Evolutionary conservation across 2,113 vertebrate species (phyloP), one percentile per base, ranked within the genome.

Genomic region (Argyrosomus japonicus): DNA sequence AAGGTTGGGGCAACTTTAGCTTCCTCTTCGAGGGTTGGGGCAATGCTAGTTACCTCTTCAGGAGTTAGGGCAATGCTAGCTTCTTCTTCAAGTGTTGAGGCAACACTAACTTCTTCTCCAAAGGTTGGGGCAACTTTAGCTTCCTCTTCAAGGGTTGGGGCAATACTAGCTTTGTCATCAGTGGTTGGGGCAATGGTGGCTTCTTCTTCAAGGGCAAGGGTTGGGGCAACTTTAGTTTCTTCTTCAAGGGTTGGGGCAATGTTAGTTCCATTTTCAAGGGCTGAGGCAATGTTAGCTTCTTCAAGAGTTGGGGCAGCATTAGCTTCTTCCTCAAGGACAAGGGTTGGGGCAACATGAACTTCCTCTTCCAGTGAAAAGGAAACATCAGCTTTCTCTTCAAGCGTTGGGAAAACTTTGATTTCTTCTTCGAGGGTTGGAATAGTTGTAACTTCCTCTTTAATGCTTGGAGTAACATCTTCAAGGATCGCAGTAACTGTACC

Each of bases 391-490:
- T 75, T 60, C 21, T 77, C 67, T 58, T 77, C 48, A 70, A 63
- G 1, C 4, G 18, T 67, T 71, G 5, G 27, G n/a, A 11, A n/a
- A 68, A 67, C 19, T 23, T 50, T 74, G 18, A 45, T 18, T 47
- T 79, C 63, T 3, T 82, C 71, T 47, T 74, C 69, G 36, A 51
- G 4, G 1, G 67, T 21, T 53, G 5, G 71, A 53, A 29, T 62
- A 27, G 65, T 21, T 5, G 23, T 68, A 67, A 56, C 29, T 9
- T 79, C 48, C 23, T 70, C 61, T 50, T 68, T 23, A 56, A 17
- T 43, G 7, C 53, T 78, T 56, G 72, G 23, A 48, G 27, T 4
- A 80, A 78, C 75, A 53, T 87, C 85, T 54, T 2, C 60, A 68
- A 79, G 25, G 15, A 23, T 76, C 48, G 32, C 32, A 36, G 23